Evolutionary conservation across 2,797 vertebrate species (phyloP).

Genomic region (Dipus sagitta): DNA sequence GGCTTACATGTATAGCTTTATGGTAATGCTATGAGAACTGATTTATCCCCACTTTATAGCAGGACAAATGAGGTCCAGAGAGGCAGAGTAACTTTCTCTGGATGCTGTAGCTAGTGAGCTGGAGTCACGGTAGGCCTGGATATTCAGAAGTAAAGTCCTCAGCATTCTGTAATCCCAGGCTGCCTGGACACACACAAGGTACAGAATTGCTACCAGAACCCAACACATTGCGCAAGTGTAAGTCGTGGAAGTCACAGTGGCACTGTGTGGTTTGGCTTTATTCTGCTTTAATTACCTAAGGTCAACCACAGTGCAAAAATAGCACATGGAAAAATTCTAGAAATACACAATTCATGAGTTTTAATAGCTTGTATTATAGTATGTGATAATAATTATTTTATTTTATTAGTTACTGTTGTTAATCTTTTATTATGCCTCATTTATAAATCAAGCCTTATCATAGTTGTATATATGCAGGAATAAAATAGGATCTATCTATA

Average conservation of each 20-base stretch:
- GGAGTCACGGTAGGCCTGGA: rapidly evolving
- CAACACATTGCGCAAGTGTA: neutral
- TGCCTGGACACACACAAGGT: neutral
- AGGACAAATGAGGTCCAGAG: neutral
- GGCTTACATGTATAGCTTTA: neutral
- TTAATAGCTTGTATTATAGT: neutral
- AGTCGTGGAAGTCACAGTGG: neutral
- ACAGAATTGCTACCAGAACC: neutral
- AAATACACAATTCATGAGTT: neutral
- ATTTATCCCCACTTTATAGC: neutral
- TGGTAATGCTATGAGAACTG: neutral
- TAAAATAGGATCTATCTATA: neutral
- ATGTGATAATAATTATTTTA: neutral
- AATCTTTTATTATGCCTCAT: neutral
- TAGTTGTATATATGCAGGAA: neutral
- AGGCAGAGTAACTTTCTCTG: neutral
- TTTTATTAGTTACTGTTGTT: neutral
- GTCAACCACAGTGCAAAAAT: slow-evolving; percentile 10
- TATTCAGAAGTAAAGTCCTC: neutral
- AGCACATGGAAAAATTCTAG: neutral
- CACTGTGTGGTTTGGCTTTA: neutral
- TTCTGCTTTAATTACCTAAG: neutral
- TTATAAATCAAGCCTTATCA: neutral
- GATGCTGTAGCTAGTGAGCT: neutral
- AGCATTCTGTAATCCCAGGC: neutral